These are phyloP conservation scores for Crocuta crocuta DNA, from an alignment of 2,113 vertebrate species.

Conservation along the genomic window DNA sequence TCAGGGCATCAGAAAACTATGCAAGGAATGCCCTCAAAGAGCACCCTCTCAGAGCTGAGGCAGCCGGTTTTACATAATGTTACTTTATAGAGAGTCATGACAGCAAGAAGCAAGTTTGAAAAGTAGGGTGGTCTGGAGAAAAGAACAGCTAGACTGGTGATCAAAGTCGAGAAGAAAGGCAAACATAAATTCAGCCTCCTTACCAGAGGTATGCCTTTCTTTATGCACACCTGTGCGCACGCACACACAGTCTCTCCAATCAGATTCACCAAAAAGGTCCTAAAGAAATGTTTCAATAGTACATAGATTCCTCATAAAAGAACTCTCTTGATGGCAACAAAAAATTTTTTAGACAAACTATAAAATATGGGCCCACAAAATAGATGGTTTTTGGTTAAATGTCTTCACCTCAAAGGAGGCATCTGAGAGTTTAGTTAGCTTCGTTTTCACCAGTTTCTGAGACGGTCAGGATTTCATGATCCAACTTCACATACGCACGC, in stretches of 20 bases:
- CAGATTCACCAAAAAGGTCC: slow-evolving; percentile 29
- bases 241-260: not conserved
- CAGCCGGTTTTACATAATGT: slow-evolving; percentile 45
- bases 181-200: slow-evolving; percentile 66
- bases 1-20: slow-evolving; percentile 56
- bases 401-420: slow-evolving; percentile 28
- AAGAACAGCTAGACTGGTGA: slow-evolving; percentile 36
- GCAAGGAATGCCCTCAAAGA: slow-evolving; percentile 69
- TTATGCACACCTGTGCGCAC: too few relatives aligned
- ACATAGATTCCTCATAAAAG: slow-evolving; percentile 50
- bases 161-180: slow-evolving; percentile 53
- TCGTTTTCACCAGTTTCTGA: not conserved
- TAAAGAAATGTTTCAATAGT: slow-evolving; percentile 49
- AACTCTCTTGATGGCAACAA: slow-evolving; percentile 33
- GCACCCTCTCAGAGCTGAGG: slow-evolving; percentile 28
- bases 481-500: not conserved
- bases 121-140: slow-evolving; percentile 50
- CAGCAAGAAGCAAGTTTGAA: slow-evolving; percentile 65
- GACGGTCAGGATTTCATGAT: not conserved
- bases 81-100: slow-evolving; percentile 41
- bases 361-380: slow-evolving; percentile 42
- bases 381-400: not conserved
- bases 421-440: not conserved
- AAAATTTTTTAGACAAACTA: slow-evolving; percentile 52
- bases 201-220: slow-evolving; percentile 10